phyloP scores from a whole-genome alignment of 2,113 vertebrate species.

The Syrrhaptes paradoxus region DNA sequence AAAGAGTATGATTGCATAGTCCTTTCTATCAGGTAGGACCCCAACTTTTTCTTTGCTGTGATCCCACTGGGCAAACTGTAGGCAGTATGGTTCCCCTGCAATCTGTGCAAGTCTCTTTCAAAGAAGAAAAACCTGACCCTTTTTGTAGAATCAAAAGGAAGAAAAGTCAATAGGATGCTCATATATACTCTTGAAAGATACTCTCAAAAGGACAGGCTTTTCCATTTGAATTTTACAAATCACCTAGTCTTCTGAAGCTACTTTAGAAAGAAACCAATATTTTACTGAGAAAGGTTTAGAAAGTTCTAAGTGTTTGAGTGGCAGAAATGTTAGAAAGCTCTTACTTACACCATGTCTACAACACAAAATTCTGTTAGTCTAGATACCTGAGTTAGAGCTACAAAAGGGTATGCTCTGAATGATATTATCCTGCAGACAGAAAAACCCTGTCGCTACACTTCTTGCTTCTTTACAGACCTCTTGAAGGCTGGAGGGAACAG shows the following conservation, averaged over 20 bases:
- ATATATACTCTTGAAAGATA: not conserved
- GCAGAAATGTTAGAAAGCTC: not conserved
- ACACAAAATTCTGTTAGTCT: not conserved
- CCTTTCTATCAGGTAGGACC: not conserved
- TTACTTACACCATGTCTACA: not conserved
- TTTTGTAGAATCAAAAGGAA: not conserved
- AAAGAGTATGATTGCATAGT: not conserved
- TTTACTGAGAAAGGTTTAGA: not conserved
- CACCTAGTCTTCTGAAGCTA: not conserved
- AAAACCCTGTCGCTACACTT: not conserved
- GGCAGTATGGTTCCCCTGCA: not conserved
- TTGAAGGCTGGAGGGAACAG: not conserved
- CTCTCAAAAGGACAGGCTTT: not conserved
- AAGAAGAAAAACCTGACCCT: not conserved
- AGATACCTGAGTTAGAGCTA: not conserved
- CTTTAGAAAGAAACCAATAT: not conserved
- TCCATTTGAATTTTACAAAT: not conserved
- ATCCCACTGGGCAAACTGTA: not conserved
- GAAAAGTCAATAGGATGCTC: not conserved
- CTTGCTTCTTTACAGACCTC: not conserved
- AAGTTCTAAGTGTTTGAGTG: not conserved
- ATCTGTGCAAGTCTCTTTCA: not conserved
- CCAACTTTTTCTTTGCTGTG: not conserved
- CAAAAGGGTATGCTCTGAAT: not conserved
- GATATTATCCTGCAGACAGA: not conserved